Base-by-base conservation (phyloP, 2,113 vertebrate genomes). In the Tautogolabrus adspersus region DNA sequence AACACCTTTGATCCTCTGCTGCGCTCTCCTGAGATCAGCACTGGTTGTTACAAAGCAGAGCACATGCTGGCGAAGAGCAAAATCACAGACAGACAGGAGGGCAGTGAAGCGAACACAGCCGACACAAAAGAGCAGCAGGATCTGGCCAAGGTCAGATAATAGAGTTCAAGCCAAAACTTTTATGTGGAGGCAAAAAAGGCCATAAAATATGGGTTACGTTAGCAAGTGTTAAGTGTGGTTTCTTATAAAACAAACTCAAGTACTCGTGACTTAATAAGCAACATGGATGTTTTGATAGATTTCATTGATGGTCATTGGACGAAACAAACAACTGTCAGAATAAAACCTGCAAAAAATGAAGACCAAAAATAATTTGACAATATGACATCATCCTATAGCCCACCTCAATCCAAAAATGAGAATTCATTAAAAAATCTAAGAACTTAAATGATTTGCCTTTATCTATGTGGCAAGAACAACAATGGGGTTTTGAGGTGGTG, bases 81-180 rank as follows among this genome's bases (percentile, higher is more conserved):
- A 54, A 68, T 56, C 15, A 59, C 81, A 38, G 67, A 75, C 38
- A 71, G 46, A 23, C 64, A 87, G 21, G 70, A 86, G 75, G 79
- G 78, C 76, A 67, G 82, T 12, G 88, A 81, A 65, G 81, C 74
- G 37, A 69, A 76, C n/a, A 34, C 60, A 47, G 79, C 67, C n/a
- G 87, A 86, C 26, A 44, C 51, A 6, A 84, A 82, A 51, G 77
- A 81, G 40, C 75, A 72, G 26, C 78, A 75, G 46, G 87, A 91
- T 8, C 82, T 83, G 79, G 87, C 80, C 58, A 91, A 88, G 85
- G 85, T 92, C 79, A 86, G 85, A 74, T 47, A 21, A 61, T 2
- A 40, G 56, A 19, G 21, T 44, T 52, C 21, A 54, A 30, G 37
- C 46, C 7, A 26, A 21, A 12, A 63, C 49, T 55, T 4, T 26